Base-by-base conservation (phyloP, 2,113 vertebrate genomes). In the Phoenicopterus ruber region DNA sequence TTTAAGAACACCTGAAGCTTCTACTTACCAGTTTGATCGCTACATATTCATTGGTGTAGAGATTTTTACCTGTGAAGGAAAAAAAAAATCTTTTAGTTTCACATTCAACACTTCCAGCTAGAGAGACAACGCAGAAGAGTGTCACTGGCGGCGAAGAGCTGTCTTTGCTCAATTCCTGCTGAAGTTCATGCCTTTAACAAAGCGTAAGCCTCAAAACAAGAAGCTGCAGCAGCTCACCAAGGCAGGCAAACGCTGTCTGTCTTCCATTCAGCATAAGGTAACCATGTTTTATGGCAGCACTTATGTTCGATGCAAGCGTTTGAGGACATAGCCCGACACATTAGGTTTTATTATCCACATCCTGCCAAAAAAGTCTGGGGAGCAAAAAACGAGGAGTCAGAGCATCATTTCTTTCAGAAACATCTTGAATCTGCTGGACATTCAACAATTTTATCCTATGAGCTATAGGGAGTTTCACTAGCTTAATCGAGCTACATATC, bases 11-110 rank as follows among this genome's bases (percentile, higher is more conserved):
- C 69, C 44, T 14, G 12, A 96, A 4, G 82, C 54, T 92, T 88
- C 58, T 91, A 99, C 99, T 99, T 97, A 99, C 99, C 99, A 99
- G 98, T 99, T 99, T 99, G 98, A 99, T 99, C 94, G 99, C 99
- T 98, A 99, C 99, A 97, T 99, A 99, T 98, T 99, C 99, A 94
- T 99, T 99, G 97, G 99, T 99, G 98, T 99, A 99, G 96, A 99
- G 99, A 98, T 99, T 99, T 98, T 99, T 99, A 97, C 99, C 99
- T 99, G 97, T 13, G 90, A 98, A 98, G 26, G 94, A 97, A 97
- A 95, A 87, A 82, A 55, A 81, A 38, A 44, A 83, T 26, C 22
- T 76, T 82, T 93, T 25, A 93, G 69, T 50, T 90, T 62, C 46
- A 66, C 17, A 57, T 58, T 31, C 34, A 73, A 63, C 18, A 47